Conservation (phyloP, 2,888 invertebrate genomes). For the Phlogophora meticulosa region DNA sequence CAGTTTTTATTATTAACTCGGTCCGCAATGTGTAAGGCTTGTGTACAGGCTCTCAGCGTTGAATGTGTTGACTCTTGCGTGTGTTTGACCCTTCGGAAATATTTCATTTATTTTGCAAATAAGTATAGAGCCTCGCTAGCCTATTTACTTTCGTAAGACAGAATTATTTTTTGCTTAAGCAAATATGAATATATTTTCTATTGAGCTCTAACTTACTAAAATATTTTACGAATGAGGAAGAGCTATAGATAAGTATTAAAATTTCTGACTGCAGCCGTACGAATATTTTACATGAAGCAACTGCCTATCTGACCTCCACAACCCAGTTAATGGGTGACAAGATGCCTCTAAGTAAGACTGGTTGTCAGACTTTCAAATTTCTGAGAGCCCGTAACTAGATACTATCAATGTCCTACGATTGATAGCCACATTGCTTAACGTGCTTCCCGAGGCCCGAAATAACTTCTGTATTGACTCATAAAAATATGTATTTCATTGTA, state of each 20-base stretch:
- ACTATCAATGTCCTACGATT: too few relatives aligned
- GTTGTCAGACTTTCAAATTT: too few relatives aligned
- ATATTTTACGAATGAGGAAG: background rate
- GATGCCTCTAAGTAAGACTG: too few relatives aligned
- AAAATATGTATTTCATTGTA: background rate
- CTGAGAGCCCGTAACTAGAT: too few relatives aligned
- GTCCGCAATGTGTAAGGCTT: constrained; percentile 1
- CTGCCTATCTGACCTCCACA: too few relatives aligned
- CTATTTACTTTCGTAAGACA: constrained; percentile 23
- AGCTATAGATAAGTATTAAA: too few relatives aligned
- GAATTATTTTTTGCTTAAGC: constrained; percentile 8
- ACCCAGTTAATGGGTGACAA: too few relatives aligned
- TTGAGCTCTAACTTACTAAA: background rate
- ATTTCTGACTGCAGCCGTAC: too few relatives aligned
- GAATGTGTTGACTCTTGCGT: constrained; percentile 22
- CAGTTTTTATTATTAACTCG: background rate
- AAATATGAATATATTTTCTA: background rate
- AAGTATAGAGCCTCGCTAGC: constrained; percentile 3
- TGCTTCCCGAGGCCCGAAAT: too few relatives aligned
- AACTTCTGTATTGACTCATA: background rate
- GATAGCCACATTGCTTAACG: too few relatives aligned
- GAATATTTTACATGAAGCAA: too few relatives aligned
- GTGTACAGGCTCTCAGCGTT: constrained; percentile 6
- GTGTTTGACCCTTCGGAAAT: constrained; percentile 12
- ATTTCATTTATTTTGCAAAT: constrained; percentile 20